Evolutionary conservation across 2,113 vertebrate genomes (phyloP).

Genomic region (Leptocoma aspasia): DNA sequence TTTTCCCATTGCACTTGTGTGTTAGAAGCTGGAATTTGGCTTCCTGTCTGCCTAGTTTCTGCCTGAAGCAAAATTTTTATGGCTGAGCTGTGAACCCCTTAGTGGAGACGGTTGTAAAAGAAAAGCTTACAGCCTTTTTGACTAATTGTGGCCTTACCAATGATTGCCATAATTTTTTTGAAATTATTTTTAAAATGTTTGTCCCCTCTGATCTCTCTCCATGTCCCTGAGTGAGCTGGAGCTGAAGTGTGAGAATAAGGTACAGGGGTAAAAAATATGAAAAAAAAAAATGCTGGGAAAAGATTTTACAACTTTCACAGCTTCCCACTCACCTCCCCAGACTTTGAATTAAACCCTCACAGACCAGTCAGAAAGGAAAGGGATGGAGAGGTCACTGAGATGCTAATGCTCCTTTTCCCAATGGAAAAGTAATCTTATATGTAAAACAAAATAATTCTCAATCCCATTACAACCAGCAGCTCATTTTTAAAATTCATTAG

Average conservation of each 20-base stretch:
- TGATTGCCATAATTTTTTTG: constrained; percentile 8
- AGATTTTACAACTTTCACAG: not conserved
- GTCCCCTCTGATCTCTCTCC: not conserved
- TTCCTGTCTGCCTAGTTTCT: constrained; percentile 70
- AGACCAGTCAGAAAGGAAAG: not conserved
- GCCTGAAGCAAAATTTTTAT: constrained; percentile 68
- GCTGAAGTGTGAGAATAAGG: not conserved
- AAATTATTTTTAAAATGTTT: not conserved
- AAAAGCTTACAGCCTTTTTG: constrained; percentile 59
- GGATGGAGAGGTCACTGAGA: not conserved
- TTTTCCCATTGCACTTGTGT: constrained; percentile 61
- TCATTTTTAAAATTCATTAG: not conserved
- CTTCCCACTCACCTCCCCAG: not conserved
- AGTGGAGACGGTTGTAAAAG: constrained; percentile 59
- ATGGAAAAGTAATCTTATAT: not conserved
- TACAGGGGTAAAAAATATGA: not conserved
- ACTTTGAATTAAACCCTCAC: not conserved
- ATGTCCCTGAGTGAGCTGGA: not conserved
- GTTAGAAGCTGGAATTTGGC: constrained; percentile 59
- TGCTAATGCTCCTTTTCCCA: not conserved
- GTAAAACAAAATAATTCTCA: not conserved
- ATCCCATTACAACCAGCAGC: not conserved
- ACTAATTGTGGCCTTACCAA: constrained; percentile 54
- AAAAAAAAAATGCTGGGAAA: not conserved
- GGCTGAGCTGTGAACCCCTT: constrained; percentile 52